Percentiles rank a stretch among this genome's conserved stretches.
Conservation (phyloP, 2,113 vertebrate genomes). For the Pontoporia blainvillei region DNA sequence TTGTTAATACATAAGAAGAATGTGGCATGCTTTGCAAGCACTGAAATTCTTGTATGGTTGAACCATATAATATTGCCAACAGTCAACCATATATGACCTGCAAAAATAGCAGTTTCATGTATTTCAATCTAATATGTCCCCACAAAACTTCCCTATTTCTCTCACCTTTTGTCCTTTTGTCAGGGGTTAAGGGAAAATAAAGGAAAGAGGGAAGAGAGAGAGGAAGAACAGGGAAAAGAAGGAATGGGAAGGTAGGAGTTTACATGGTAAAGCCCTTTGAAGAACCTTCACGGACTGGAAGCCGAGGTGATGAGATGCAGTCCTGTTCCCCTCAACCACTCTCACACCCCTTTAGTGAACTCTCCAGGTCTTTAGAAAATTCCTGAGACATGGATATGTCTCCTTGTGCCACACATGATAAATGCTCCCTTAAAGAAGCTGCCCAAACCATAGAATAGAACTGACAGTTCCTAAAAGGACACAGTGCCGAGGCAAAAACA, state of each 20-base stretch:
- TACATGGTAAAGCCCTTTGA: neutral
- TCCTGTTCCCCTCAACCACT: too few species aligned
- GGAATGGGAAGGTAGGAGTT: neutral
- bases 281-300: neutral
- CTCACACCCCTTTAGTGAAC: neutral
- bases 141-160: neutral
- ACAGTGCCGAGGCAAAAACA: neutral
- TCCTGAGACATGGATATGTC: neutral
- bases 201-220: neutral
- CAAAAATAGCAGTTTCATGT: neutral
- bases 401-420: neutral
- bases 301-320: neutral
- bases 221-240: neutral
- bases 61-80: neutral
- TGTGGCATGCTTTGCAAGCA: neutral
- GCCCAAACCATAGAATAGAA: neutral
- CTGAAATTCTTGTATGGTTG: neutral
- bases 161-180: neutral
- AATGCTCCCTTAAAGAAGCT: slow-evolving; percentile 17
- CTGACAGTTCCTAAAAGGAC: neutral
- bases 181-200: neutral
- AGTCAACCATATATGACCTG: neutral
- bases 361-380: neutral
- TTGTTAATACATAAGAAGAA: neutral
- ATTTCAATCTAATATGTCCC: neutral